These are phyloP conservation scores for Stegana nigrithorax DNA, from an alignment of 2,888 invertebrate genomes.

Conservation along the genomic window DNA sequence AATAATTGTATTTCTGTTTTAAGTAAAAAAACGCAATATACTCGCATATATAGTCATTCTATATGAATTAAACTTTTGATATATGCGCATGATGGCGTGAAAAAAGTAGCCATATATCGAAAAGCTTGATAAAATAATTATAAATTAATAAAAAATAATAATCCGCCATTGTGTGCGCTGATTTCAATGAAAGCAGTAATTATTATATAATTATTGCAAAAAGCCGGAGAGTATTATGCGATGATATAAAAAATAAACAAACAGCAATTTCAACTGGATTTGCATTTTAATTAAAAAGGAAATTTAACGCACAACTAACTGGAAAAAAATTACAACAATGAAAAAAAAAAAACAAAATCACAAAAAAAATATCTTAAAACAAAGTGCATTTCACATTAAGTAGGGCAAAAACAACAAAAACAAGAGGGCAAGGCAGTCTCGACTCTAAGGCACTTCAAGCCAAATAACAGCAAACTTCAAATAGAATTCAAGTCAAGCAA, in stretches of 20 bases:
- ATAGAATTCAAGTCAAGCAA: too few species aligned
- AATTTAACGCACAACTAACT: conserved; percentile 53
- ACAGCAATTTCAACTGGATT: conserved; percentile 51
- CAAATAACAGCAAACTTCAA: neutral
- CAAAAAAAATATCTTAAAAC: neutral
- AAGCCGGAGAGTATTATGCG: conserved; percentile 7
- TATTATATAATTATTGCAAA: conserved; percentile 47
- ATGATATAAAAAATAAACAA: neutral
- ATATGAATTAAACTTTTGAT: too few species aligned
- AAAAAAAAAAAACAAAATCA: conserved; percentile 6
- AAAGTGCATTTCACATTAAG: neutral
- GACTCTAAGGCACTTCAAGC: neutral
- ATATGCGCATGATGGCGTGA: too few species aligned
- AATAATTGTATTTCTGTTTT: too few species aligned
- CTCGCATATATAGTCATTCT: too few species aligned
- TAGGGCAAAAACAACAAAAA: neutral
- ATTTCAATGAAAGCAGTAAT: too few species aligned
- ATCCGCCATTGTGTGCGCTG: too few species aligned
- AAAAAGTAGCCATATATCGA: too few species aligned
- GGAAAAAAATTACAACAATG: conserved; percentile 36
- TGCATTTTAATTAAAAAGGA: conserved; percentile 59
- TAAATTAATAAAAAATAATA: too few species aligned
- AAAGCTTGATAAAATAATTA: too few species aligned
- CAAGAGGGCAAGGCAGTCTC: too few species aligned
- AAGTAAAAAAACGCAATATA: too few species aligned